Evolutionary conservation across 2,888 invertebrate species (phyloP), one percentile per base, ranked within the genome.

Genomic region (Ischnus inquisitorius): DNA sequence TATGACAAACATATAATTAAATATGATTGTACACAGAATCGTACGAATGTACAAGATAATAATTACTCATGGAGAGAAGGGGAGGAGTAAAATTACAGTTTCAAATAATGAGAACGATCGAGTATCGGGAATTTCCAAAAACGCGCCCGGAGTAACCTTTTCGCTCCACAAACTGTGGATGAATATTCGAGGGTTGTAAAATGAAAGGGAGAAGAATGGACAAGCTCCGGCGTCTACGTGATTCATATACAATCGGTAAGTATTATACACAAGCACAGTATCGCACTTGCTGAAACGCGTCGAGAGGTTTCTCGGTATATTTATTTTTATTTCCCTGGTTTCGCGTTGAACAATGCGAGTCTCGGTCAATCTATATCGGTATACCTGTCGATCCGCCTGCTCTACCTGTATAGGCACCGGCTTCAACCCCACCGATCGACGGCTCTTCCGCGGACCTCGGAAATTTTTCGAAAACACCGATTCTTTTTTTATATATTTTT

Each of bases 371-470:
- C 54, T 12, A 54, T 22, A 19, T 34, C 34, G 48, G n/a, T 43
- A 72, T 60, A 72, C 72, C 72, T 60, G 72, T 60, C 28, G 43
- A 16, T 16, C n/a, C 72, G n/a, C 41, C 25, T 28, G 16, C 22
- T 54, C 19, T 72, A 51, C 72, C 72, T 72, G 60, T 28, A 60
- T 41, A 60, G 43, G 72, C 72, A 72, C 57, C 60, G 72, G 57
- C 60, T 72, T 60, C 43, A 43, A 57, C 60, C 41, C 43, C 72
- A 12, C n/a, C 22, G 22, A 22, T 54, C 10, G 54, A 54, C 48
- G 19, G 8, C 19, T 8, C 19, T 22, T 1, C 2, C 34, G 34
- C 6, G 8, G 34, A 4, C 6, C 5, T 34, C 34, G 34, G 8
- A 1, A 34, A 34, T 4, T 34, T 34, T 34, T 34, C 1, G 6